A percentile compares a stretch with the other conserved stretches of the same genome.
These are phyloP conservation scores for Macrotus californicus DNA, from an alignment of 2,113 vertebrate species.

Conservation along the genomic window DNA sequence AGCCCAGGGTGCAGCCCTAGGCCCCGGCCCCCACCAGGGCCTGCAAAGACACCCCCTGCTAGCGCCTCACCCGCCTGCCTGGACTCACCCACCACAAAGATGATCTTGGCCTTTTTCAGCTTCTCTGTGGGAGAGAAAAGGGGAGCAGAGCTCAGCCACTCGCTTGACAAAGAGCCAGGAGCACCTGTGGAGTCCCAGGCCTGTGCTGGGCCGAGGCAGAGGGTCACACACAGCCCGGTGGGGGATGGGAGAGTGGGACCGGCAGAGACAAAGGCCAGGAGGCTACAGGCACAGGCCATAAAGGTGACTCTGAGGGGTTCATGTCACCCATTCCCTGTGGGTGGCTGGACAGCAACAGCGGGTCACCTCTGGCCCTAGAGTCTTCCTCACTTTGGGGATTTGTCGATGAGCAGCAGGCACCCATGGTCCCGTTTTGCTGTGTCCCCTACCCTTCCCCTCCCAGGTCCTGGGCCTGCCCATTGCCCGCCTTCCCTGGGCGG, in stretches of 20 bases:
- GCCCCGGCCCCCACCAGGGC: background rate
- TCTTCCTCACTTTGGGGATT: background rate
- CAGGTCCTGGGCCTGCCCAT: background rate
- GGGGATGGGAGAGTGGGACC: background rate
- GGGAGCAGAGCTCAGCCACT: background rate
- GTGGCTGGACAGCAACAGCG: fast-evolving
- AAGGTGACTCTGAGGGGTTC: background rate
- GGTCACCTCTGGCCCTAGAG: conserved; percentile 48
- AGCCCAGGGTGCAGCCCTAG: background rate
- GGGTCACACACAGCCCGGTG: fast-evolving
- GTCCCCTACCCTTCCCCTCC: background rate
- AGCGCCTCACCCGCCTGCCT: background rate
- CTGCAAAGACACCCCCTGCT: fast-evolving
- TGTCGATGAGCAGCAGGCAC: background rate
- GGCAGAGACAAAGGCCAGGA: background rate
- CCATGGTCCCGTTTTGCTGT: background rate
- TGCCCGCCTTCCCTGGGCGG: background rate
- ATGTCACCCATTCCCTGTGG: fast-evolving
- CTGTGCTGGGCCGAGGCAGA: background rate
- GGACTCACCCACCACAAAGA: conserved; percentile 98
- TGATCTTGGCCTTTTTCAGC: conserved; percentile 94
- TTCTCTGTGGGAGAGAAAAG: conserved; percentile 84
- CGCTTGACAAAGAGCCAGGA: fast-evolving
- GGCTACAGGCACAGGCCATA: fast-evolving
- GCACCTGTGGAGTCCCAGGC: too few species aligned